Conservation (phyloP, 2,113 vertebrate species). For the Leiothrix lutea region DNA sequence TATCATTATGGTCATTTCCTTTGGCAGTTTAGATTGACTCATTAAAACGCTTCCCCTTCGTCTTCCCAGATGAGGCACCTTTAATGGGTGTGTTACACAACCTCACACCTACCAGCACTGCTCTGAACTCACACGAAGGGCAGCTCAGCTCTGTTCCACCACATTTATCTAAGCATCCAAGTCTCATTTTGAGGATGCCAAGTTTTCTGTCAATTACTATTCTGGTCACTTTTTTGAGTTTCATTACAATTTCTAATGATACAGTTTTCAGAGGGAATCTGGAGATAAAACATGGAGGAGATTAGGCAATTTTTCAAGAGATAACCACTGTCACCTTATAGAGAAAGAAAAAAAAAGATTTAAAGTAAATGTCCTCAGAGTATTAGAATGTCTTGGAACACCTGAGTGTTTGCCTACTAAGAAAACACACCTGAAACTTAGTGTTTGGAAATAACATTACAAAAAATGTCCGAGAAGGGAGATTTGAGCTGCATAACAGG, state of each 20-base stretch:
- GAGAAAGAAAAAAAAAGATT: neutral
- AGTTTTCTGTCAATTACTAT: slow-evolving; percentile 56
- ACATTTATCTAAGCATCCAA: neutral
- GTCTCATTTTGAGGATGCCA: slow-evolving; percentile 12
- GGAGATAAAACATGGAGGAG: slow-evolving; percentile 49
- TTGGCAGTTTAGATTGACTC: neutral
- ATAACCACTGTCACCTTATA: slow-evolving; percentile 10
- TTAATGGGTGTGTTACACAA: slow-evolving; percentile 11
- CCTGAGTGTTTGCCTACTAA: neutral
- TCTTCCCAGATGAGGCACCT: neutral
- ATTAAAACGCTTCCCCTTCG: neutral
- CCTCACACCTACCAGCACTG: neutral
- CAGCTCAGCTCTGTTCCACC: neutral
- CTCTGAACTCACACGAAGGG: slow-evolving; percentile 2
- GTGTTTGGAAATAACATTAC: neutral
- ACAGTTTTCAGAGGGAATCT: slow-evolving; percentile 43
- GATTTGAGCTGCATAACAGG: neutral
- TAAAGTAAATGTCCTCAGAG: neutral
- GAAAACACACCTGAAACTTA: neutral
- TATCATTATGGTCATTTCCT: slow-evolving; percentile 1
- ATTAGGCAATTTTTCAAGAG: slow-evolving; percentile 65
- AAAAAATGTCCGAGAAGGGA: neutral
- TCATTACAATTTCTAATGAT: slow-evolving; percentile 69
- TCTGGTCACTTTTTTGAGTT: slow-evolving; percentile 51
- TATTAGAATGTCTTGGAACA: neutral